Conservation (phyloP, 2,797 vertebrate genomes). For the Sebastes steindachneri region DNA sequence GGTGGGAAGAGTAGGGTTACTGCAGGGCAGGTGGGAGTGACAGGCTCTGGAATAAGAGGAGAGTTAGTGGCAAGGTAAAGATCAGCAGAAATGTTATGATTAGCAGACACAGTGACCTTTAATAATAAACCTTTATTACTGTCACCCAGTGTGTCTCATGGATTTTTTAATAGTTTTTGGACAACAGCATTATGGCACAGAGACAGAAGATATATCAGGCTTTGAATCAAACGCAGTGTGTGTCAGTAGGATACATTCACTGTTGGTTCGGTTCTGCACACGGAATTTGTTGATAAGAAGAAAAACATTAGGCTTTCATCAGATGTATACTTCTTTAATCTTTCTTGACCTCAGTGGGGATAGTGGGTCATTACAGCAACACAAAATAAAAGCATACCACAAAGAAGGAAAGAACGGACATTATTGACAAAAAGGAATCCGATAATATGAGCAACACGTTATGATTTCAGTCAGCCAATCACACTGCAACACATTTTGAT, state of each 20-base stretch:
- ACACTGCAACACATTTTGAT: background rate
- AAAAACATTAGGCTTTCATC: background rate
- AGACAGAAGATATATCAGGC: background rate
- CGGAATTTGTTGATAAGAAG: background rate
- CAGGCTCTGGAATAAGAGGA: background rate
- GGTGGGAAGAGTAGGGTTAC: background rate
- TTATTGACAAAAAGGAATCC: background rate
- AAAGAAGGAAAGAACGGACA: background rate
- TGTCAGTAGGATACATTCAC: too few species aligned
- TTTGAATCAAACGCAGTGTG: too few species aligned
- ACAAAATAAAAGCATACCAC: background rate
- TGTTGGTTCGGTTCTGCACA: background rate
- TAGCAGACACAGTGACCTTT: background rate
- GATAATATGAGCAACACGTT: background rate
- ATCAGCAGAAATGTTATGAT: background rate
- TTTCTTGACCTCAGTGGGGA: background rate
- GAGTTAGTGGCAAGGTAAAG: background rate
- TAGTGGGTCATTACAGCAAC: too few species aligned
- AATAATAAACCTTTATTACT: background rate
- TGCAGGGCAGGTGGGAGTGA: background rate
- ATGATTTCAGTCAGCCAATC: background rate
- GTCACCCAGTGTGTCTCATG: background rate
- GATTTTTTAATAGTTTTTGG: background rate
- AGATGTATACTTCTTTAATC: background rate
- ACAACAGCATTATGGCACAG: background rate